Base-by-base conservation (phyloP, 2,797 vertebrate genomes). In the Dallia pectoralis region DNA sequence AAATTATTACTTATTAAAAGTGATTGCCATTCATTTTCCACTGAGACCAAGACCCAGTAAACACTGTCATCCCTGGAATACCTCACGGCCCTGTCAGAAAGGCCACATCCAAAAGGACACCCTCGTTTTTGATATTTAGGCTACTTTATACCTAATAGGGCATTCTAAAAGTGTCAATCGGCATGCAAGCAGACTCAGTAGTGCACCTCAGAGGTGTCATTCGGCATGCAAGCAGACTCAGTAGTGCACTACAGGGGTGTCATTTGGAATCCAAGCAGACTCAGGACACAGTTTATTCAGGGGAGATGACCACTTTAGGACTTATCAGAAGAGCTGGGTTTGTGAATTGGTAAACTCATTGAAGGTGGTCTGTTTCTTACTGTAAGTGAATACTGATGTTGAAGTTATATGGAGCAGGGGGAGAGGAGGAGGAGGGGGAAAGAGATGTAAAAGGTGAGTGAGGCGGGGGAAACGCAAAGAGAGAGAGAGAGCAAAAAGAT, bases 361-460 rank as follows among this genome's bases (percentile, higher is more conserved):
- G 51, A 56, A 12, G 1, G 51, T 22, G n/a, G n/a, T 56, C 11
- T 16, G 19, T n/a, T 56, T 56, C 51, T 22, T 56, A 79, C 71
- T 61, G 62, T 19, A 74, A 80, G 80, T 82, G 74, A 73, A 81
- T 76, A 77, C 73, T 77, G 79, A 70, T 89, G 84, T 84, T 79
- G 82, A 77, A 81, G 84, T 80, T 86, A 85, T 83, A 79, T 82
- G 73, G 77, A 83, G 84, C 84, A 81, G 76, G 40, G 51, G 47
- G 29, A 63, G 63, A 72, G 33, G 49, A 76, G 75, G 70, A 80
- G 72, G 79, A 9, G 25, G 33, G 32, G 68, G 29, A 78, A 77
- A 12, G 16, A 70, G 63, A 73, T 9, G 63, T 12, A 32, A 47
- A 74, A 74, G 70, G 81, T 78, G 80, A 88, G 79, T 49, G 53